phyloP scores from a whole-genome alignment of 1,140 invertebrate species.

The Hestina assimilis region DNA sequence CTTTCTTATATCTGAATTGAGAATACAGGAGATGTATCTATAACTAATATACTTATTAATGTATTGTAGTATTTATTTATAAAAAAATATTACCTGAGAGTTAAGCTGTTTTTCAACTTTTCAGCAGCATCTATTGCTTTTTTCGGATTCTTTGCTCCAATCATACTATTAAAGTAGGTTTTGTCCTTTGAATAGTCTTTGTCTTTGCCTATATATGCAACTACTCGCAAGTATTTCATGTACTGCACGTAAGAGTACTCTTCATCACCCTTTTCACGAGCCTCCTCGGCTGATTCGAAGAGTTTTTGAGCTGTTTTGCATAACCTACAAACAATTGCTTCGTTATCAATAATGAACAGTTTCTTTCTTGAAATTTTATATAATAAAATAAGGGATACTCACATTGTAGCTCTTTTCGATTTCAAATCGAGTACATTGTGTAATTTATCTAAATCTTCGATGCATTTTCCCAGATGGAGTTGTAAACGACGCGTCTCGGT shows the following conservation, averaged over 20 bases:
- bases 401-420: slow-evolving; percentile 73
- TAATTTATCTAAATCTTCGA: slow-evolving; percentile 78
- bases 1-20: slow-evolving; percentile 46
- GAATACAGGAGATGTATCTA: not conserved
- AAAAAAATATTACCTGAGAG: slow-evolving; percentile 72
- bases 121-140: slow-evolving; percentile 79
- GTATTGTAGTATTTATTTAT: not conserved
- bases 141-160: slow-evolving; percentile 77
- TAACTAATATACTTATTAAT: not conserved
- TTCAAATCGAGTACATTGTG: slow-evolving; percentile 76
- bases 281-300: slow-evolving; percentile 78
- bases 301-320: slow-evolving; percentile 80
- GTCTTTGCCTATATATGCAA: slow-evolving; percentile 78
- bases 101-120: slow-evolving; percentile 77
- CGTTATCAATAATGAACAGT: not conserved
- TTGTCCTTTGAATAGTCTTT: slow-evolving; percentile 79
- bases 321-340: slow-evolving; percentile 54
- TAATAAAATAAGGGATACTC: slow-evolving; percentile 37
- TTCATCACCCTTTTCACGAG: slow-evolving; percentile 80
- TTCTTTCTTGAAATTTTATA: not conserved
- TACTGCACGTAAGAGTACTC: slow-evolving; percentile 84
- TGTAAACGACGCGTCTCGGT: slow-evolving; percentile 75
- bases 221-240: slow-evolving; percentile 83
- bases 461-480: slow-evolving; percentile 74
- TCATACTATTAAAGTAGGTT: slow-evolving; percentile 77